phyloP scores from a whole-genome alignment of 2,888 invertebrate genomes.

The Mimumesa dahlbomi region DNA sequence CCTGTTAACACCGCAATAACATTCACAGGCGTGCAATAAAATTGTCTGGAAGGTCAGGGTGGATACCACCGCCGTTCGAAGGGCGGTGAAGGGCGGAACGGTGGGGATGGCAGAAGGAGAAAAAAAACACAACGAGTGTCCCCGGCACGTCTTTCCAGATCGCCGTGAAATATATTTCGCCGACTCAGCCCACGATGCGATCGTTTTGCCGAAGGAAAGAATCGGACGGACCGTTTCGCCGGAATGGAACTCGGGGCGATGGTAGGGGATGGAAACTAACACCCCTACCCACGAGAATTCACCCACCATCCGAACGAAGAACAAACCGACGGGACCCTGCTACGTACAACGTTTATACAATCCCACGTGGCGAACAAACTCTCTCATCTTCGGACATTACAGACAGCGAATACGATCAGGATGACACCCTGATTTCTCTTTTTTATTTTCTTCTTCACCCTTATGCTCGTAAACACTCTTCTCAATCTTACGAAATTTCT shows the following conservation, averaged over 20 bases:
- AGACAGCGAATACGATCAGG: conserved; percentile 1
- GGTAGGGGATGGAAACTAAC: conserved; percentile 16
- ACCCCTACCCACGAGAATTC: conserved; percentile 45
- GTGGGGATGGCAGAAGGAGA: neutral
- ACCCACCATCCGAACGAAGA: conserved; percentile 14
- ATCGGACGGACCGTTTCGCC: conserved; percentile 46
- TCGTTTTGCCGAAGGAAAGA: conserved; percentile 60
- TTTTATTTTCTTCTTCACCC: neutral
- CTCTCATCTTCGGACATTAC: neutral
- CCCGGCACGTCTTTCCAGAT: conserved; percentile 62
- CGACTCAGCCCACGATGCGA: conserved; percentile 66
- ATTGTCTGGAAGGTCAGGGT: conserved; percentile 50
- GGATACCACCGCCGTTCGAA: neutral
- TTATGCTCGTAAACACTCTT: neutral
- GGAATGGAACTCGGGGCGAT: conserved; percentile 13
- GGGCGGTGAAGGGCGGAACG: neutral
- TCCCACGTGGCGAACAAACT: conserved; percentile 19
- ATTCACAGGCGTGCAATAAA: conserved; percentile 51
- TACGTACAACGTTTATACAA: conserved; percentile 19
- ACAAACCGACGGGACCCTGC: too few relatives aligned
- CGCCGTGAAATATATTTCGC: conserved; percentile 70
- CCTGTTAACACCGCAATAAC: conserved; percentile 68
- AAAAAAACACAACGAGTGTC: conserved; percentile 62
- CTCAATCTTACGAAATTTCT: neutral
- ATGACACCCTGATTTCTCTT: neutral